Percentiles rank a stretch among this genome's conserved stretches.
These are phyloP conservation scores for Pandemis heparana DNA, from an alignment of 2,888 invertebrate genomes.

Conservation along the genomic window DNA sequence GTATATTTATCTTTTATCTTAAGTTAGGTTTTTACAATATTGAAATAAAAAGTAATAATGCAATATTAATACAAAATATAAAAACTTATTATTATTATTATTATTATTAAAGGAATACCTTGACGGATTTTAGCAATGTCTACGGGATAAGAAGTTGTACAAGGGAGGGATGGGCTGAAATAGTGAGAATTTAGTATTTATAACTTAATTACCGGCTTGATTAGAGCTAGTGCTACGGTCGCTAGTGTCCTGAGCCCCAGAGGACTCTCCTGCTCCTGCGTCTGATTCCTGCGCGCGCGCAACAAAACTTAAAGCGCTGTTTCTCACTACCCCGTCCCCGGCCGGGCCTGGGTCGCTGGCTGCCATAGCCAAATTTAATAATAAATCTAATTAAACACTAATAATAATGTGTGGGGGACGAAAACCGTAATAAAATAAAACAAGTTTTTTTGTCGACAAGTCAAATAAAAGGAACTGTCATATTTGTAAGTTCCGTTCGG, in stretches of 20 bases:
- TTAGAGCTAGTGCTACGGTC: constrained; percentile 53
- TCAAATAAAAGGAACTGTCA: constrained; percentile 38
- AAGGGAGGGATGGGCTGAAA: too few relatives aligned
- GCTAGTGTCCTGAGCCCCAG: constrained; percentile 50
- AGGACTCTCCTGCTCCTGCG: constrained; percentile 51
- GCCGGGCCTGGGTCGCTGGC: constrained; percentile 55
- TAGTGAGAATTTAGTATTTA: not conserved
- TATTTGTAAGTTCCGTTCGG: not conserved
- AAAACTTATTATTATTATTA: too few relatives aligned
- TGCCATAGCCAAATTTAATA: constrained; percentile 56
- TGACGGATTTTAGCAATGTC: too few relatives aligned
- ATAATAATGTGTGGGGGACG: constrained; percentile 4
- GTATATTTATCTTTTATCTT: too few relatives aligned
- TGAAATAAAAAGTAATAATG: too few relatives aligned
- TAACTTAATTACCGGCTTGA: constrained; percentile 57
- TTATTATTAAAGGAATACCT: too few relatives aligned
- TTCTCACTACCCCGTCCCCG: constrained; percentile 65
- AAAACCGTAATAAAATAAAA: constrained; percentile 12
- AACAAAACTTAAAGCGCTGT: constrained; percentile 74
- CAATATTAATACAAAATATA: too few relatives aligned
- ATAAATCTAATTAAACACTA: constrained; percentile 28
- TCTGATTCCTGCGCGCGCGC: constrained; percentile 66
- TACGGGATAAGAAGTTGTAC: too few relatives aligned
- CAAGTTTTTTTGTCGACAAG: constrained; percentile 30
- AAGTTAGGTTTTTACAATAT: too few relatives aligned